Evolutionary conservation across 2,888 invertebrate genomes (phyloP), one percentile per base, ranked within the genome.

Genomic region (Melieria picta): DNA sequence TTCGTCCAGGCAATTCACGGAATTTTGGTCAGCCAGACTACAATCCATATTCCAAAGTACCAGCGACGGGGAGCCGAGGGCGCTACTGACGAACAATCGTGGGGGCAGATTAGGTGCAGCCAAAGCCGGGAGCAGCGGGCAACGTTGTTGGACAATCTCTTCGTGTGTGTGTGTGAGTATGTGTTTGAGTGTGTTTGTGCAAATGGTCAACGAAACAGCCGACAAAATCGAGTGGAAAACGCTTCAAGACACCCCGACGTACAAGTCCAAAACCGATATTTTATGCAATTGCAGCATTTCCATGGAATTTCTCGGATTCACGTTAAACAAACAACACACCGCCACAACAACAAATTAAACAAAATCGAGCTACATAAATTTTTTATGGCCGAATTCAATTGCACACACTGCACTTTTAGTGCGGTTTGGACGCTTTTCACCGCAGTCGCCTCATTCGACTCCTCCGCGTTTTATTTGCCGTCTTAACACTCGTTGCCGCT

Each of bases 31-130:
- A 76, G 78, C 76, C 77, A 78, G 77, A 77, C 78, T 78, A 77
- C 78, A 78, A 78, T 78, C 78, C 78, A 78, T 78, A 78, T 78
- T 78, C 74, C 77, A 78, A 73, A 50, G 61, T 50, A 61, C 42
- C 67, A 60, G 60, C 67, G 67, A 60, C 52, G 61, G 61, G 67
- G 60, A 60, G 50, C 30, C 11, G 58, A 11, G 58, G n/a, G 57
- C 58, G 56, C 30, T 10, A 56, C 46, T 56, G 63, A 16, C 30
- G 48, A 16, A 30, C 16, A 16, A 13, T n/a, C 48, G 62, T 11
- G 13, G n/a, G 30, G 30, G 30, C 30, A 30, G 30, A 30, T 30
- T 30, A 30, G 30, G 30, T 30, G 30, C 30, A 30, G 30, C 30
- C 30, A 30, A 30, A 30, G 30, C 30, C 3, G 30, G 30, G 3